Conservation (phyloP, 2,113 vertebrate genomes). For the Cyanoderma ruficeps region DNA sequence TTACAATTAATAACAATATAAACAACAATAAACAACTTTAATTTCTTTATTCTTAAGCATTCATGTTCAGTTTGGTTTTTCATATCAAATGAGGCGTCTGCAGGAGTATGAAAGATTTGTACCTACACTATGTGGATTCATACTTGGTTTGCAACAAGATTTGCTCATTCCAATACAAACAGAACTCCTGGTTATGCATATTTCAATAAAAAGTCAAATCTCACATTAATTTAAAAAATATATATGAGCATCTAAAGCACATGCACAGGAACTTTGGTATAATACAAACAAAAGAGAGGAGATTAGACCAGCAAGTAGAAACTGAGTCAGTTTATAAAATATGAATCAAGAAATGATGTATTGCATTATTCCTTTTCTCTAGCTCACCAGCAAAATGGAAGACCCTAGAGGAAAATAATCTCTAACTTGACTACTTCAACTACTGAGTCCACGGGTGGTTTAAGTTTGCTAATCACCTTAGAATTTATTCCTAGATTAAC, state of each 20-base stretch:
- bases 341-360: neutral
- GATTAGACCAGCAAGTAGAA: neutral
- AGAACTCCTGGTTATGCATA: neutral
- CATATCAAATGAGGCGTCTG: neutral
- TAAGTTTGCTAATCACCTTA: neutral
- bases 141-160: neutral
- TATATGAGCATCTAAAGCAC: neutral
- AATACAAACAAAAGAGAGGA: neutral
- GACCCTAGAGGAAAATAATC: neutral
- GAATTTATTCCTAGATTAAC: neutral
- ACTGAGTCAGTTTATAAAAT: neutral
- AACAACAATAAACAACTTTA: neutral
- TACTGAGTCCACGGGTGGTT: neutral
- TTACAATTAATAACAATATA: neutral
- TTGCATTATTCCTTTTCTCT: neutral
- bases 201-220: neutral
- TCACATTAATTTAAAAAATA: neutral
- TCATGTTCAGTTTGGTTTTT: neutral
- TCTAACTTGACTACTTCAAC: neutral
- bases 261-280: accelerated
- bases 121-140: neutral
- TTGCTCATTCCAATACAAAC: neutral
- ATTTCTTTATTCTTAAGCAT: neutral
- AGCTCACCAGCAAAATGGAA: neutral
- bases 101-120: neutral